phyloP scores from a whole-genome alignment of 2,888 invertebrate genomes.

The Bruchidius siliquastri region DNA sequence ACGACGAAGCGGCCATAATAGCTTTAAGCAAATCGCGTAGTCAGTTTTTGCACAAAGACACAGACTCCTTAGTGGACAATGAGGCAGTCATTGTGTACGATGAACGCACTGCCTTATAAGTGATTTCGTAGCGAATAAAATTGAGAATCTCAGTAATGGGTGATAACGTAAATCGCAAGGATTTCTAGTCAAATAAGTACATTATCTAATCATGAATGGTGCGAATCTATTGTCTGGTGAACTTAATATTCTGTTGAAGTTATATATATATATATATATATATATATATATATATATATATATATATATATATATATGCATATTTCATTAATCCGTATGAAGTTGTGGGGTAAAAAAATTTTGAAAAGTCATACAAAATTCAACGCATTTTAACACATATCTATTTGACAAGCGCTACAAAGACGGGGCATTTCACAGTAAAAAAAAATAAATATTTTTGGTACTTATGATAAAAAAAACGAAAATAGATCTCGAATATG shows the following conservation, averaged over 20 bases:
- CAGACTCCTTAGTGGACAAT: constrained; percentile 64
- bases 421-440: neutral
- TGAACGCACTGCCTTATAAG: constrained; percentile 69
- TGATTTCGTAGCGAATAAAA: neutral
- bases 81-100: constrained; percentile 79
- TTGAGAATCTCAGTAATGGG: neutral
- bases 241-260: neutral
- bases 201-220: neutral
- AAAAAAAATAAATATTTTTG: neutral
- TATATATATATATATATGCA: too few relatives aligned
- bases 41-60: constrained; percentile 55
- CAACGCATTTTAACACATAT: neutral
- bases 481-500: neutral
- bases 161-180: neutral
- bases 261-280: too few relatives aligned
- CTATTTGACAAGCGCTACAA: neutral
- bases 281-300: too few relatives aligned
- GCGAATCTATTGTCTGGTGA: neutral
- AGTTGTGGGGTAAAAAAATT: too few relatives aligned
- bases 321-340: too few relatives aligned
- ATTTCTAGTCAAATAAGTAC: neutral
- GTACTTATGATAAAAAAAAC: neutral
- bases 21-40: constrained; percentile 73
- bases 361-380: too few relatives aligned
- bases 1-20: constrained; percentile 75